Percentiles rank a stretch among this genome's conserved stretches.
Evolutionary conservation across 2,888 invertebrate species (phyloP).

Genomic region (Heliconius hortense): DNA sequence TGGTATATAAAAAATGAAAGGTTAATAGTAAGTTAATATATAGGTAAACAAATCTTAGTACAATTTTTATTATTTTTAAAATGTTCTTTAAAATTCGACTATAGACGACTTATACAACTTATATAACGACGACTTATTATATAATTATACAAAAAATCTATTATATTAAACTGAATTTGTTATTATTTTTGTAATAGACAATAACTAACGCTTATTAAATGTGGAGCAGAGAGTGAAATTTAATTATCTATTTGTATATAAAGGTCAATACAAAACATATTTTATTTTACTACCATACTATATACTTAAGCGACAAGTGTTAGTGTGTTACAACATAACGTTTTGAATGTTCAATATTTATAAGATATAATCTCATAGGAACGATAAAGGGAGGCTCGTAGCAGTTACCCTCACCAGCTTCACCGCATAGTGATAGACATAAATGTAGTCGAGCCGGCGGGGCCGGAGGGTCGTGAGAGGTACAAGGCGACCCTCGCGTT

Average conservation of each 20-base stretch:
- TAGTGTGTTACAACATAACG: background rate
- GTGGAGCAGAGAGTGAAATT: background rate
- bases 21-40: too few species aligned
- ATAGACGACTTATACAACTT: too few species aligned
- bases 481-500: conserved; percentile 76
- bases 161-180: too few species aligned
- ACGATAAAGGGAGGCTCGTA: conserved; percentile 22
- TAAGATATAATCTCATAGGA: background rate
- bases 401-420: conserved; percentile 28
- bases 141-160: too few species aligned
- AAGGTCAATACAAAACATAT: too few species aligned
- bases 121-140: too few species aligned
- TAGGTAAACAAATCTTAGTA: too few species aligned
- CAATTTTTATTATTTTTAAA: too few species aligned
- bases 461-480: conserved; percentile 70
- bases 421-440: conserved; percentile 44
- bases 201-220: too few species aligned
- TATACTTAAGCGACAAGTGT: background rate
- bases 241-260: background rate
- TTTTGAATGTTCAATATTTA: conserved; percentile 14
- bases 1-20: too few species aligned
- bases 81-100: too few species aligned
- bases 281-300: background rate
- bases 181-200: too few species aligned
- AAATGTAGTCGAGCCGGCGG: conserved; percentile 49